Conservation (phyloP, 1,140 invertebrate genomes). For the Parasteatoda tepidariorum region DNA sequence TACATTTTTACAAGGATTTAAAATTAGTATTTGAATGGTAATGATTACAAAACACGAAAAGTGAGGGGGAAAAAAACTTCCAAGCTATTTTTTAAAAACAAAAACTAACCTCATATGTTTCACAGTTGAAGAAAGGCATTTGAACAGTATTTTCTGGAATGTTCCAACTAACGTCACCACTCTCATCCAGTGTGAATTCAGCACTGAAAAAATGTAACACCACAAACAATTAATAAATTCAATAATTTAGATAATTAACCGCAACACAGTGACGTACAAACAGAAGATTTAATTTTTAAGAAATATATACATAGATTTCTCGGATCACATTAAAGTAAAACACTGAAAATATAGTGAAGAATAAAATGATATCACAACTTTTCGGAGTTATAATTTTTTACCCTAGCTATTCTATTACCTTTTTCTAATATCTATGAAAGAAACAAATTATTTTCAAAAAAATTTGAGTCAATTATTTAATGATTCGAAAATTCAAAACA, state of each 20-base stretch:
- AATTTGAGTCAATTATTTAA: no score
- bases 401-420: no score
- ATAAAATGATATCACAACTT: background rate
- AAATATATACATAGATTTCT: background rate
- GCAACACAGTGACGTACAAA: background rate
- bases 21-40: no score
- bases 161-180: conserved; percentile 76
- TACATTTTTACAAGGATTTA: no score
- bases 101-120: conserved; percentile 75
- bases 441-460: no score
- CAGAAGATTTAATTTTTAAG: background rate
- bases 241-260: background rate
- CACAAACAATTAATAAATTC: background rate
- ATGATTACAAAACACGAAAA: no score
- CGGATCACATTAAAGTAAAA: background rate
- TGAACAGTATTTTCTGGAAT: conserved; percentile 73
- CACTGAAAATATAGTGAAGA: background rate
- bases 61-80: no score
- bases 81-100: no score
- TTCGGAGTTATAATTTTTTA: background rate
- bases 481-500: no score
- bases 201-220: conserved; percentile 71
- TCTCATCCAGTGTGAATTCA: conserved; percentile 76
- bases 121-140: conserved; percentile 76
- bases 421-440: no score